Evolutionary conservation across 2,113 vertebrate species (phyloP), one percentile per base, ranked within the genome.

Genomic region (Scopus umbretta): DNA sequence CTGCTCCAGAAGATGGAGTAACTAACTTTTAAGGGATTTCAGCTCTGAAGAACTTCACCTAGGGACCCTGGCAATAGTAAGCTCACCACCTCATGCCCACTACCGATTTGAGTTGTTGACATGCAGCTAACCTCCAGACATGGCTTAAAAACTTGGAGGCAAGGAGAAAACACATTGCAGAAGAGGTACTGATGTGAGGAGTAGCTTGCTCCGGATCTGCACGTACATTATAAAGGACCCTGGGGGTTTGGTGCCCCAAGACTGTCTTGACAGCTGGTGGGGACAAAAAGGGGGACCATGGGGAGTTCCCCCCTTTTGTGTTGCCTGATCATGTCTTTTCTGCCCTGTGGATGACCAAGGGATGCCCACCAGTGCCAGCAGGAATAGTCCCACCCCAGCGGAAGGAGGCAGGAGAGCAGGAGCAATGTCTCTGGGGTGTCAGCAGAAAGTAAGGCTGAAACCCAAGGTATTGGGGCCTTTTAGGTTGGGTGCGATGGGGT

Each of bases 361-460:
- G 27, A 40, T 13, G 13, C 10, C n/a, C 38, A 43, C 36, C 2
- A 4, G 20, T 66, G 29, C 21, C 42, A 62, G 19, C 22, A 20
- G 38, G 18, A 83, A 38, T 16, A 52, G 29, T 40, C 15, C 23
- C 36, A 88, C 4, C 16, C 15, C 5, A 9, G 53, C 0, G 0
- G 22, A 3, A 8, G 16, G 23, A 67, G 11, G 21, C 16, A 63
- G 52, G 40, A 92, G 13, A 58, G 43, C 13, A 89, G 55, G 8
- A 79, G 8, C 20, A 67, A 84, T 13, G 8, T 9, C 14, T 74
- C 53, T 20, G 7, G 6, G 11, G 17, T 53, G 18, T 56, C 73
- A 72, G 52, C 23, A 63, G 23, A 59, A 80, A 92, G 13, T 13
- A 61, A 89, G 80, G 58, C 62, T 79, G 23, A 81, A 85, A 66